These are phyloP conservation scores for Mythimna loreyi DNA, from an alignment of 2,888 invertebrate species.

Conservation along the genomic window DNA sequence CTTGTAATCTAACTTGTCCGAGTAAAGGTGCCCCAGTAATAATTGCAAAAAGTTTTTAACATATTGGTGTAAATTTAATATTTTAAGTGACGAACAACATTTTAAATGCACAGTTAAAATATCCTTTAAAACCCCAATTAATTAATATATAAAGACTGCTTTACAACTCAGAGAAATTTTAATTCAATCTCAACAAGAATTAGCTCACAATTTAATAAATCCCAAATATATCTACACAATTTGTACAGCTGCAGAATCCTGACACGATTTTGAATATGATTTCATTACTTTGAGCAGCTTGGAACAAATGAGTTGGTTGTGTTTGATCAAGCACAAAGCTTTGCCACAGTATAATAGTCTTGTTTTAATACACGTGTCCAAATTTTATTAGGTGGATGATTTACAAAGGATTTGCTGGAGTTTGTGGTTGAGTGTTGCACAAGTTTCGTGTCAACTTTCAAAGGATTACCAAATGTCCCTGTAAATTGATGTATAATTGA, in stretches of 20 bases:
- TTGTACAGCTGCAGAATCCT: slow-evolving; percentile 38
- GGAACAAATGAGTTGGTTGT: slow-evolving; percentile 63
- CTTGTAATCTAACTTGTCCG: too few species aligned
- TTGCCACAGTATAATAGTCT: slow-evolving; percentile 40
- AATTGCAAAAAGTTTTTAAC: too few species aligned
- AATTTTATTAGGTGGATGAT: slow-evolving; percentile 30
- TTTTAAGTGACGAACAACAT: too few species aligned
- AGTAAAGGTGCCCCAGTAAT: too few species aligned
- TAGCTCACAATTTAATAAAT: neutral
- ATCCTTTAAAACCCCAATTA: too few species aligned
- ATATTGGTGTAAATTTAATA: too few species aligned
- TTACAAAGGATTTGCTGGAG: slow-evolving; percentile 16
- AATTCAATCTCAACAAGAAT: neutral
- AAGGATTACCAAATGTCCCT: neutral
- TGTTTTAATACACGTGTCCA: slow-evolving; percentile 43
- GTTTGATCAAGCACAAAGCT: slow-evolving; percentile 65
- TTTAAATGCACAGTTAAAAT: neutral
- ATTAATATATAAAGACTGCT: neutral
- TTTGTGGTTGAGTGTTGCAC: slow-evolving; percentile 6
- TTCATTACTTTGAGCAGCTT: slow-evolving; percentile 67
- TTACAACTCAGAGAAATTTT: neutral
- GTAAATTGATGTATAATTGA: neutral
- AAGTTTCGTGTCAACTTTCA: neutral
- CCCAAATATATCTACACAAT: slow-evolving; percentile 28
- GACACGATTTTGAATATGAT: slow-evolving; percentile 70